These are phyloP conservation scores for Phaenicophaeus curvirostris DNA, from an alignment of 2,797 vertebrate genomes.

Conservation along the genomic window DNA sequence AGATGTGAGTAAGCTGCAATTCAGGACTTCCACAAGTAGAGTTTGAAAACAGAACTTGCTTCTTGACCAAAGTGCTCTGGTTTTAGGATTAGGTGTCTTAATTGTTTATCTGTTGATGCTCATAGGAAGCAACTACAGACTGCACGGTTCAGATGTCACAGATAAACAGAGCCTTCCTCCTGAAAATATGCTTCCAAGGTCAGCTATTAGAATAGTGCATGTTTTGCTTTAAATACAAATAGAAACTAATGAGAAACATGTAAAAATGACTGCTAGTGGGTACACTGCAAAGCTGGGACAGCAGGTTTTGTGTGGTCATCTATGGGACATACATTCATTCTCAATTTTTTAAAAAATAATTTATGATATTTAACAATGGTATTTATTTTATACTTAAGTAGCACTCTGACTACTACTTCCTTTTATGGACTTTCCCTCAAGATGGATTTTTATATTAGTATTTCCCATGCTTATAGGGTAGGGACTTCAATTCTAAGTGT, in stretches of 20 bases:
- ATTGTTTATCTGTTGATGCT: background rate
- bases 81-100: background rate
- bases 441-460: background rate
- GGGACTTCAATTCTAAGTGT: background rate
- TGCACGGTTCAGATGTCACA: background rate
- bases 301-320: background rate
- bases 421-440: background rate
- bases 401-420: background rate
- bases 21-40: background rate
- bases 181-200: background rate
- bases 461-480: background rate
- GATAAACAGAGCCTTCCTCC: background rate
- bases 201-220: background rate
- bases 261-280: background rate
- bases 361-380: background rate
- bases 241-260: background rate
- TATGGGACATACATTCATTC: background rate
- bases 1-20: background rate
- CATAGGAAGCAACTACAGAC: background rate
- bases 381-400: background rate
- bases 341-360: background rate
- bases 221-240: background rate
- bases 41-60: background rate
- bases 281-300: background rate
- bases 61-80: background rate